A percentile compares a stretch with the other conserved stretches of the same genome.
Evolutionary conservation across 2,113 vertebrate species (phyloP).

Genomic region (Forbesichthys agassizii): DNA sequence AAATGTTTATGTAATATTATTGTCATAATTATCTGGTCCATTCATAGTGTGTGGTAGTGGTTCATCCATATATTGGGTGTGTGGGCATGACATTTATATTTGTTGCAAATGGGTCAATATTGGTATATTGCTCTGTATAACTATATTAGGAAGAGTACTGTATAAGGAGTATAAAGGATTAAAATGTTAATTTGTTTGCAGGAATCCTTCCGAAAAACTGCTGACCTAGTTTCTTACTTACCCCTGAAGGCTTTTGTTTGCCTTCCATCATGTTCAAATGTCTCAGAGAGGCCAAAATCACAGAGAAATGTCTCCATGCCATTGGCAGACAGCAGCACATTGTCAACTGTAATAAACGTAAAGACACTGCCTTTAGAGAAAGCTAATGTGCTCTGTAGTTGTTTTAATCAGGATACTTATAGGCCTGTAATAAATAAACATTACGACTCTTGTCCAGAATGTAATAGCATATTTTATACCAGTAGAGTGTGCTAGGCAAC

Average conservation of each 20-base stretch:
- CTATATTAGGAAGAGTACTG: too few species aligned
- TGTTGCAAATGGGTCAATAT: too few species aligned
- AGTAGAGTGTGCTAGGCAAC: not conserved
- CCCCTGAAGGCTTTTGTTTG: slow-evolving; percentile 68
- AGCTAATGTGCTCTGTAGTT: slow-evolving; percentile 48
- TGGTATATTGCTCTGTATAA: too few species aligned
- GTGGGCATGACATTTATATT: too few species aligned
- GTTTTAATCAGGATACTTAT: not conserved
- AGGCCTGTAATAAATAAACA: not conserved
- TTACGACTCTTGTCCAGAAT: not conserved
- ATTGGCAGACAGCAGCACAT: slow-evolving; percentile 88
- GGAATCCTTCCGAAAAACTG: not conserved
- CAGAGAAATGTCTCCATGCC: slow-evolving; percentile 87
- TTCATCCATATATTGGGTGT: too few species aligned
- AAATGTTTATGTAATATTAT: too few species aligned
- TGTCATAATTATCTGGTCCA: too few species aligned
- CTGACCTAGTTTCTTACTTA: slow-evolving; percentile 31
- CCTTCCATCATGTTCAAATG: slow-evolving; percentile 75
- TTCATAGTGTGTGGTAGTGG: too few species aligned
- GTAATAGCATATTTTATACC: not conserved
- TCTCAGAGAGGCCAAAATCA: slow-evolving; percentile 92
- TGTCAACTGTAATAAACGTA: slow-evolving; percentile 84
- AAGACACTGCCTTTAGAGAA: slow-evolving; percentile 32
- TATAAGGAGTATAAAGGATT: too few species aligned
- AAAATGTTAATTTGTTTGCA: not conserved